Evolutionary conservation across 2,797 vertebrate genomes (phyloP).

Genomic region (Acanthis flammea): DNA sequence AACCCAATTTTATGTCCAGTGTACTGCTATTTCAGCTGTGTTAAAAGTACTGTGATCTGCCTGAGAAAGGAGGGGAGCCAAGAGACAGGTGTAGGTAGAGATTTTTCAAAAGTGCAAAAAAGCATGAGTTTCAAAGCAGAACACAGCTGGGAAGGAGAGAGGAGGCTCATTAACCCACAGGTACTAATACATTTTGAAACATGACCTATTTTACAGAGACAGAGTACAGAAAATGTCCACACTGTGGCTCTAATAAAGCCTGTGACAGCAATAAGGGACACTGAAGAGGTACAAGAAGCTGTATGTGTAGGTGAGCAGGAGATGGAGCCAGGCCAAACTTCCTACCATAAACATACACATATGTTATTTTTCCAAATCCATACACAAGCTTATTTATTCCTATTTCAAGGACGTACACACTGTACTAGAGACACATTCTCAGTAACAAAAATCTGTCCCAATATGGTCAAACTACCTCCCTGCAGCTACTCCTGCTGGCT

Average conservation of each 20-base stretch:
- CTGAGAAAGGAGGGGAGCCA: not conserved
- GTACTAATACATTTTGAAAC: not conserved
- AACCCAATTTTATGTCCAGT: not conserved
- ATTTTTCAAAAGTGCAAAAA: slow-evolving; percentile 19
- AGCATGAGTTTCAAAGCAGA: not conserved
- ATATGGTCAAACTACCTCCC: not conserved
- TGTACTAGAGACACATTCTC: not conserved
- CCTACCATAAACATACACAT: not conserved
- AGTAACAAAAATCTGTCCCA: not conserved
- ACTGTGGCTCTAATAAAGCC: not conserved
- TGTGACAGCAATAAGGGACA: not conserved
- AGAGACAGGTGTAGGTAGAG: not conserved
- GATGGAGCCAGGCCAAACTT: not conserved
- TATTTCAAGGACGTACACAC: not conserved
- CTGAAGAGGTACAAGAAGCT: not conserved
- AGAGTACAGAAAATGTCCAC: not conserved
- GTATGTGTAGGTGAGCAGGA: not conserved
- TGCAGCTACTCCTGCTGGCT: not conserved
- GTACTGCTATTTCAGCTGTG: not conserved
- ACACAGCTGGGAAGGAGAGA: not conserved
- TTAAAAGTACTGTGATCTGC: not conserved
- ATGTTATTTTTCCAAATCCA: not conserved
- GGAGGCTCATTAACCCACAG: not conserved
- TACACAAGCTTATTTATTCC: not conserved
- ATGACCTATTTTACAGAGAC: not conserved